Evolutionary conservation across 1,140 invertebrate genomes (phyloP), one percentile per base, ranked within the genome.

Genomic region (Hycleus phaleratus): DNA sequence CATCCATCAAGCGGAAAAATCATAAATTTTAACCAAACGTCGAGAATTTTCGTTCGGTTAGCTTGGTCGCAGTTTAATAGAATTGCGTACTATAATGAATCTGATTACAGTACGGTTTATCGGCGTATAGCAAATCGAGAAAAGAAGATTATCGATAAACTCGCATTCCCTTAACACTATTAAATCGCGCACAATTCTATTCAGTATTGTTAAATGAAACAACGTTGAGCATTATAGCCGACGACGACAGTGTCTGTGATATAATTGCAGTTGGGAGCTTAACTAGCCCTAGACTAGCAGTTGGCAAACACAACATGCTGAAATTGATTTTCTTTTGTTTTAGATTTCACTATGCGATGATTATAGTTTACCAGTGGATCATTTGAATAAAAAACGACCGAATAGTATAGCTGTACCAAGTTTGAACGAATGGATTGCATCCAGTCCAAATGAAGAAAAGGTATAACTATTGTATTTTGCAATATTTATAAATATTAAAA

Each of bases 291-390:
- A n/a, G 10, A 11, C 11, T n/a, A 18, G 18, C 18, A 18, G 18
- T 10, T 4, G 40, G 9, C 10, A 8, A 42, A n/a, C 11, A 42
- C 9, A 42, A 42, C 10, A 42, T 42, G 10, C 9, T n/a, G 40
- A n/a, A 42, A 42, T 42, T 42, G 32, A 18, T 52, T 57, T 56
- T 26, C 67, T 69, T 63, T 67, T 71, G 55, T 84, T 85, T 4
- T 78, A 88, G 87, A 81, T 87, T 59, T 82, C 85, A 46, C 77
- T 89, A 58, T 88, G 86, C 72, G 87, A 88, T 66, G 87, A 88
- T 69, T 89, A 89, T 74, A 87, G 85, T 77, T 75, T 88, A 49
- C 87, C 87, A 24, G 84, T 87, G 59, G 87, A 89, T 70, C 87
- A 87, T 73, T 82, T 89, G 59, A 83, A 79, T 59, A 81, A 83